Evolutionary conservation across 2,113 vertebrate genomes (phyloP), one percentile per base, ranked within the genome.

Genomic region (Cryptoleucopteryx plumbea): DNA sequence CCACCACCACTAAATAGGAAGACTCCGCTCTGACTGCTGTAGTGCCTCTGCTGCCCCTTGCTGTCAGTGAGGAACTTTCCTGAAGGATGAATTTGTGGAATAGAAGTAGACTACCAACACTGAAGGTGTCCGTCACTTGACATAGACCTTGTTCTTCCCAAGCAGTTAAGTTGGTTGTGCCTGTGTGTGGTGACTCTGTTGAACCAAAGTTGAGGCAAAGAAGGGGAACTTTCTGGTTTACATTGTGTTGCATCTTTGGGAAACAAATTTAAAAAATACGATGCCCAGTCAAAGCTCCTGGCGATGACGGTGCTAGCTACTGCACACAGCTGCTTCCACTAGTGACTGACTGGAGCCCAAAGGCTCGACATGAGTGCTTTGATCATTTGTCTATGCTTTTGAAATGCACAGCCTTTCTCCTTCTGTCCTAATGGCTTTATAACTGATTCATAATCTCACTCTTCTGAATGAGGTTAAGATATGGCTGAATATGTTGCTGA

Each of bases 101-200:
- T 2, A 15, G 65, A 25, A 65, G 77, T 14, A 26, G 77, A 10
- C 25, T 40, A 1, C 34, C 43, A 65, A 26, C 47, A 11, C 59
- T 10, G n/a, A 13, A 16, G 16, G 22, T 18, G 40, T 27, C 42
- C 1, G 0, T 40, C 34, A 4, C 42, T 38, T 6, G 29, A 1
- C 65, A 16, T 0, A 55, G 67, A 58, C 45, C 92, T 29, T 40
- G 50, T 4, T 80, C 78, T 82, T 66, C 45, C 47, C n/a, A 31
- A 6, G 56, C 7, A 2, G 13, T 2, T 14, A 17, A 31, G 55
- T 3, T 31, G 48, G 17, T 4, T 55, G 77, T 68, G 34, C 63
- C 70, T 31, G 32, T 7, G 26, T 40, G 10, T 2, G 16, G 74
- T 31, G 56, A 22, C 42, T 29, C n/a, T 0, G 0, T 3, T 68